Evolutionary conservation across 2,888 invertebrate species (phyloP).

Genomic region (Furcula furcula): DNA sequence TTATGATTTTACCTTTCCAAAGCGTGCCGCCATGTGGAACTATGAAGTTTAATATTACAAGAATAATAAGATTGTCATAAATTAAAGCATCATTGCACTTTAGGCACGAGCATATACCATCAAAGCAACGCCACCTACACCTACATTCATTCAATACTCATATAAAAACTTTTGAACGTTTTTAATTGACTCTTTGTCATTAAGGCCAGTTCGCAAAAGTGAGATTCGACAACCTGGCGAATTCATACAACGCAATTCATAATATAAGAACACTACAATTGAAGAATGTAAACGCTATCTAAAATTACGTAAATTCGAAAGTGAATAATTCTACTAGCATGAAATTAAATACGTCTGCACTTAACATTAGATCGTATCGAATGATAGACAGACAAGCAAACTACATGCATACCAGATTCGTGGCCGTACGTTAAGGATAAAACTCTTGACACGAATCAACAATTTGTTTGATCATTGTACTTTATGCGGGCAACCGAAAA

Average conservation of each 20-base stretch:
- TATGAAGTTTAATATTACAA: slow-evolving; percentile 28
- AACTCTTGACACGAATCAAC: slow-evolving; percentile 64
- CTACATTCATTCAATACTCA: slow-evolving; percentile 44
- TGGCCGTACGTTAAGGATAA: slow-evolving; percentile 71
- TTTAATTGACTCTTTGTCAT: slow-evolving; percentile 64
- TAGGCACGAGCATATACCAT: slow-evolving; percentile 58
- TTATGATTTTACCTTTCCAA: slow-evolving; percentile 9
- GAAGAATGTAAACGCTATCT: slow-evolving; percentile 61
- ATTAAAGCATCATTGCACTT: slow-evolving; percentile 47
- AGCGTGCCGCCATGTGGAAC: slow-evolving; percentile 36
- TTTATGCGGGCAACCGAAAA: slow-evolving; percentile 67
- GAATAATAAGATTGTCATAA: slow-evolving; percentile 19
- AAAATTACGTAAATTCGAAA: slow-evolving; percentile 73
- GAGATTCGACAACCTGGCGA: slow-evolving; percentile 33
- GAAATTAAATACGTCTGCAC: slow-evolving; percentile 45
- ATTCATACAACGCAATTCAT: slow-evolving; percentile 27
- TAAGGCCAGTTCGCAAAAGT: slow-evolving; percentile 41
- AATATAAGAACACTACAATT: slow-evolving; percentile 23
- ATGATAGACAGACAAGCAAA: slow-evolving; percentile 46
- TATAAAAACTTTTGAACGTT: slow-evolving; percentile 58
- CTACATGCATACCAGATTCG: slow-evolving; percentile 60
- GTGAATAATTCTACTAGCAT: slow-evolving; percentile 43
- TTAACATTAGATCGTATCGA: slow-evolving; percentile 42
- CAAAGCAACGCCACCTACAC: slow-evolving; percentile 43
- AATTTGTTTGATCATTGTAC: slow-evolving; percentile 67